Evolutionary conservation across 1,140 invertebrate genomes (phyloP).

Genomic region (Agraylea sexmaculata): DNA sequence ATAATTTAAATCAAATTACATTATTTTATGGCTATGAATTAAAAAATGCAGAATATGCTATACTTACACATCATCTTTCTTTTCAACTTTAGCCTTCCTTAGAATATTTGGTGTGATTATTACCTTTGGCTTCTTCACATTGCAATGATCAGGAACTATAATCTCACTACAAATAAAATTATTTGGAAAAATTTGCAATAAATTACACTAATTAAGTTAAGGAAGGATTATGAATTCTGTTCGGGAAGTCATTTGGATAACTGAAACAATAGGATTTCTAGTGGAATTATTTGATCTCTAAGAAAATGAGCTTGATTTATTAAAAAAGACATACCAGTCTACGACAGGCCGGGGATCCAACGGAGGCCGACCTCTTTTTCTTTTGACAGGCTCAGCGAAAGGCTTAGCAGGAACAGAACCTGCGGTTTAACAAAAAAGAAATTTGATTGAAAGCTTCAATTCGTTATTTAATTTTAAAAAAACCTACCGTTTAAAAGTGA

Average conservation of each 20-base stretch:
- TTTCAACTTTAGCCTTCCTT: slow-evolving; percentile 9
- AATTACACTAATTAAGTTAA: too few species aligned
- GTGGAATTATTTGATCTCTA: not conserved
- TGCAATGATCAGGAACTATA: slow-evolving; percentile 6
- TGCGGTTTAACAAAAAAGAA: too few species aligned
- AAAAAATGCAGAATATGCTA: not conserved
- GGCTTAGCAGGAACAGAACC: not conserved
- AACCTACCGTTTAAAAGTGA: too few species aligned
- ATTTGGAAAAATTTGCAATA: not conserved
- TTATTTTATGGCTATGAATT: too few species aligned
- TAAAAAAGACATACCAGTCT: not conserved
- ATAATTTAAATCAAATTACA: too few species aligned
- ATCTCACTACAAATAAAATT: slow-evolving; percentile 5
- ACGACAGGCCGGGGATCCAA: slow-evolving; percentile 34
- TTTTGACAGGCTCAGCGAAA: slow-evolving; percentile 12
- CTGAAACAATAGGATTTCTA: not conserved
- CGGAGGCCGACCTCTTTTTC: slow-evolving; percentile 49
- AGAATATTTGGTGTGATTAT: slow-evolving; percentile 8
- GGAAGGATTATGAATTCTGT: too few species aligned
- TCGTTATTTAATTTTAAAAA: too few species aligned
- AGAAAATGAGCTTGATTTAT: not conserved
- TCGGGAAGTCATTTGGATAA: too few species aligned
- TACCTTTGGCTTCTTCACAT: slow-evolving; percentile 9
- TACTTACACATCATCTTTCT: slow-evolving; percentile 5
- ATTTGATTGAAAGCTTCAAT: too few species aligned